Evolutionary conservation across 2,888 invertebrate genomes (phyloP), one percentile per base, ranked within the genome.

Genomic region (Noctua janthe): DNA sequence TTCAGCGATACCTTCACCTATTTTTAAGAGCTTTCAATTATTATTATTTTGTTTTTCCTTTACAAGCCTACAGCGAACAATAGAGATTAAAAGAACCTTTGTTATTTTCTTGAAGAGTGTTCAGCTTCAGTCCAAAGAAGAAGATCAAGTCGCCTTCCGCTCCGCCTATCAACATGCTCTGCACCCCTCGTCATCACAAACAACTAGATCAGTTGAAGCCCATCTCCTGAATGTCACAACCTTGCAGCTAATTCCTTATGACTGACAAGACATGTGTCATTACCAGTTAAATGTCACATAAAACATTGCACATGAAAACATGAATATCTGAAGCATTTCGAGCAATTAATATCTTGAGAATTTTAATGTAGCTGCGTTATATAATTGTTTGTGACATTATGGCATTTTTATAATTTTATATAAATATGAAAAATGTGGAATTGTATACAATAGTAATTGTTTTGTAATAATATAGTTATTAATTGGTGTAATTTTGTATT

Each of bases 181-280:
- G 4, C 7, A n/a, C 39, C 7, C 49, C 4, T 64, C 43, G 47
- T 54, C 72, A 66, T 78, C 73, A 79, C n/a, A 75, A 87, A 86
- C 70, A 90, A 85, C 83, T 90, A 67, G 89, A 89, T 82, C 89
- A 87, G 6, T 67, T 66, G 7, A 59, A 78, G 13, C 62, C 74
- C 80, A 90, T 85, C 75, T 81, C 39, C 47, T 81, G 80, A 89
- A 89, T 87, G 84, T 76, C 88, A 86, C 64, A 82, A 71, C 87
- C 87, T 90, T 80, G 88, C 29, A 67, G 66, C 43, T 66, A 73
- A 84, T 82, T 77, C 80, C 82, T 89, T 67, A 77, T 77, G 66
- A 67, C 85, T 80, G 74, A 29, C 78, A 29, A 72, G 59, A 47
- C 74, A 56, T 69, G 64, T 87, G 69, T 80, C 74, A 74, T 66